Percentiles rank a stretch among this genome's conserved stretches.
Evolutionary conservation across 2,113 vertebrate species (phyloP).

Genomic region (Heterotilapia buettikoferi): DNA sequence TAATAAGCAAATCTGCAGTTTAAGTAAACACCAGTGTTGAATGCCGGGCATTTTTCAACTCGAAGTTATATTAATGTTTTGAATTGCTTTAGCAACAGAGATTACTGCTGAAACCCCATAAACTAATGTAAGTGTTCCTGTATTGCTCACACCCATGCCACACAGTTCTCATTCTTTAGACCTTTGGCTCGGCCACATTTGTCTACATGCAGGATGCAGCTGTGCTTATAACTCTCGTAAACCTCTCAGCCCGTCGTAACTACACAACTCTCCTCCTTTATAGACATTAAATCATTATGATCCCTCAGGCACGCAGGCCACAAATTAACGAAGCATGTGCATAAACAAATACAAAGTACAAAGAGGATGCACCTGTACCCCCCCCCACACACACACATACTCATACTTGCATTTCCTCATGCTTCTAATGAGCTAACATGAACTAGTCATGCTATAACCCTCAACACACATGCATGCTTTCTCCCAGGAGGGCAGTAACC

Average conservation of each 20-base stretch:
- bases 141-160: not conserved
- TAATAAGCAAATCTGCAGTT: not conserved
- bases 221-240: slow-evolving; percentile 46
- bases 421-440: slow-evolving; percentile 16
- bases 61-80: not conserved
- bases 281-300: slow-evolving; percentile 42
- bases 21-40: not conserved
- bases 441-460: slow-evolving; percentile 9
- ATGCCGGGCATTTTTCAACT: not conserved
- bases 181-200: not conserved
- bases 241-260: slow-evolving; percentile 19
- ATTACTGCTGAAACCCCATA: not conserved
- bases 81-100: not conserved
- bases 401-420: slow-evolving; percentile 9
- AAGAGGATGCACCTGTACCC: slow-evolving; percentile 40
- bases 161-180: slow-evolving; percentile 9
- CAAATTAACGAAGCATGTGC: not conserved
- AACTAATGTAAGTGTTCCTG: not conserved
- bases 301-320: not conserved
- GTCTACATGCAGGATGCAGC: slow-evolving; percentile 52
- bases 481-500: slow-evolving; percentile 34
- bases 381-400: not conserved
- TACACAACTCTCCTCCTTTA: slow-evolving; percentile 6
- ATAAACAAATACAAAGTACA: slow-evolving; percentile 20
- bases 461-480: not conserved